Percentiles rank a stretch among this genome's conserved stretches.
Evolutionary conservation across 2,113 vertebrate species (phyloP).

Genomic region (Lophochroa leadbeateri): DNA sequence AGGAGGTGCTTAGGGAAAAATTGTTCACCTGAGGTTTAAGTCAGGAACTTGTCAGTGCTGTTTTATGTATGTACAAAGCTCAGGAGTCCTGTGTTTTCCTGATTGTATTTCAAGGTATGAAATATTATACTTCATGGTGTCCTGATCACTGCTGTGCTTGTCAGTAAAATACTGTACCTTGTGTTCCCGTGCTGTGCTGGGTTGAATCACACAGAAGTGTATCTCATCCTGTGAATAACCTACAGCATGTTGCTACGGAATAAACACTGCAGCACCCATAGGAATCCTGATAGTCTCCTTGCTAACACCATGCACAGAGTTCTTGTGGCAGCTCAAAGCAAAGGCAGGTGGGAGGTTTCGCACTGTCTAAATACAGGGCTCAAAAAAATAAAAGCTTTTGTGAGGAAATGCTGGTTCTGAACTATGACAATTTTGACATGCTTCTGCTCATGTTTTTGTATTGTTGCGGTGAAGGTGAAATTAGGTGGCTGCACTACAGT

Average conservation of each 20-base stretch:
- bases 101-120: not conserved
- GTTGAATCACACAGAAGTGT: not conserved
- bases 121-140: not conserved
- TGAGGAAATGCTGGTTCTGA: not conserved
- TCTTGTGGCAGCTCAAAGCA: not conserved
- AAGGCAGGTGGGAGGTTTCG: not conserved
- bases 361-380: not conserved
- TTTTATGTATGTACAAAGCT: not conserved
- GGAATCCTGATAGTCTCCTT: not conserved
- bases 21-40: not conserved
- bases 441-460: not conserved
- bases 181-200: not conserved
- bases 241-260: accelerated
- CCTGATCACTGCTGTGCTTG: not conserved
- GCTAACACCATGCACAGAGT: not conserved
- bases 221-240: not conserved
- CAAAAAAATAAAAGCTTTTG: not conserved
- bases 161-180: not conserved
- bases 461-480: not conserved
- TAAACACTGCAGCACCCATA: accelerated
- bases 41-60: not conserved
- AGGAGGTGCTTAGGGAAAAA: not conserved
- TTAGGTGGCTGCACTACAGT: not conserved
- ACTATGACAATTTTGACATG: not conserved
- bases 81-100: not conserved